Percentiles rank a stretch among this genome's conserved stretches.
Evolutionary conservation across 2,797 vertebrate genomes (phyloP).

Genomic region (Centropyge bicolor): DNA sequence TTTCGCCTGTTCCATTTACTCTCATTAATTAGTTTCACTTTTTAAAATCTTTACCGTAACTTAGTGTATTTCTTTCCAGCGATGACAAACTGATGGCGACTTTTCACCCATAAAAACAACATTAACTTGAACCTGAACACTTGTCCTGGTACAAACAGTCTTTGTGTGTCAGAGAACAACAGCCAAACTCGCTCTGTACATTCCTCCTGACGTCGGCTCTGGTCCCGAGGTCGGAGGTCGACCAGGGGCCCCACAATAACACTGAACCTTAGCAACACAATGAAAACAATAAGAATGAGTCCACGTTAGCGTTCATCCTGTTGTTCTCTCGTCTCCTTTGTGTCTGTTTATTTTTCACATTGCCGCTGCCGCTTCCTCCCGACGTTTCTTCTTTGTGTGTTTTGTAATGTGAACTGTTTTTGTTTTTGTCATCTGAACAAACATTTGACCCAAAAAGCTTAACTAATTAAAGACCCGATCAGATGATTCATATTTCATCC

Average conservation of each 20-base stretch:
- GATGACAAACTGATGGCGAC: background rate
- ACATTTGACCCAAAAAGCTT: background rate
- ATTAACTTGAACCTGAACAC: background rate
- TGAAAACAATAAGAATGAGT: background rate
- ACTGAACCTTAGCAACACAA: conserved; percentile 11
- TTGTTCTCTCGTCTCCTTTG: background rate
- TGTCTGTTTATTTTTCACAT: background rate
- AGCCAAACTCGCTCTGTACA: background rate
- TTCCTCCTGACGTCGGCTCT: conserved; percentile 30
- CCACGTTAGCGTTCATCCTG: background rate
- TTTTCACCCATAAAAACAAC: background rate
- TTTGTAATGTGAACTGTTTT: background rate
- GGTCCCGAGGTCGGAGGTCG: conserved; percentile 16
- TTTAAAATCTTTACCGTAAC: background rate
- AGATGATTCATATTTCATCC: background rate
- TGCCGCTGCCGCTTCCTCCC: background rate
- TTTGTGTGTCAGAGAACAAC: conserved; percentile 11
- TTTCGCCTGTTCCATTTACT: background rate
- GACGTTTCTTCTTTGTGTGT: background rate
- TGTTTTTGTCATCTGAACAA: background rate
- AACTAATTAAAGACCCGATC: background rate
- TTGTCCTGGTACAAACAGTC: background rate
- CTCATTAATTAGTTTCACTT: background rate
- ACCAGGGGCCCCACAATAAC: conserved; percentile 16
- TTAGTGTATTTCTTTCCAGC: background rate